These are phyloP conservation scores for Ochropleura plecta DNA, from an alignment of 2,888 invertebrate species.

Conservation along the genomic window DNA sequence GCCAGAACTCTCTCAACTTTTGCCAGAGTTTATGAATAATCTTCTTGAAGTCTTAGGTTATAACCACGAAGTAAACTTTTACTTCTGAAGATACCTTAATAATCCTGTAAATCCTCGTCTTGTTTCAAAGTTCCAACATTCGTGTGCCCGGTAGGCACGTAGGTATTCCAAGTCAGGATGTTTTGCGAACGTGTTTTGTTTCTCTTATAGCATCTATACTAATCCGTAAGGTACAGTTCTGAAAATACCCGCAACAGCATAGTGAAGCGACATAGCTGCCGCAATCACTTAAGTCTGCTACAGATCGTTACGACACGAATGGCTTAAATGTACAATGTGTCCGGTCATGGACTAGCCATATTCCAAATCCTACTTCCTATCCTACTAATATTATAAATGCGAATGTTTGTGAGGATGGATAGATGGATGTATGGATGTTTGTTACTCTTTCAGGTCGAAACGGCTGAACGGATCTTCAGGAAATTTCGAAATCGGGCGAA, in stretches of 20 bases:
- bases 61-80: background rate
- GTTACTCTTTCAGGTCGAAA: too few species aligned
- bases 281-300: background rate
- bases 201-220: constrained; percentile 18
- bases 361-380: too few species aligned
- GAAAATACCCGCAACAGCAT: background rate
- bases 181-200: constrained; percentile 36
- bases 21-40: background rate
- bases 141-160: constrained; percentile 3
- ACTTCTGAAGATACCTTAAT: background rate
- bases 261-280: background rate
- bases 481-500: too few species aligned
- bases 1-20: background rate
- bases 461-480: too few species aligned
- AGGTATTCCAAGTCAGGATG: constrained; percentile 18
- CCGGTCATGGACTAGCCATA: too few species aligned
- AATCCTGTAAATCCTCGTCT: background rate
- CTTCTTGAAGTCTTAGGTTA: background rate
- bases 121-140: constrained; percentile 1
- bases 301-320: too few species aligned
- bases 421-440: too few species aligned
- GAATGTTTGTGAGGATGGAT: too few species aligned
- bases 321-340: too few species aligned
- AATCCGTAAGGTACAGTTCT: constrained; percentile 9
- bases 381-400: too few species aligned